Base-by-base conservation (phyloP, 2,888 invertebrate genomes). In the Catotricha subobsoleta region DNA sequence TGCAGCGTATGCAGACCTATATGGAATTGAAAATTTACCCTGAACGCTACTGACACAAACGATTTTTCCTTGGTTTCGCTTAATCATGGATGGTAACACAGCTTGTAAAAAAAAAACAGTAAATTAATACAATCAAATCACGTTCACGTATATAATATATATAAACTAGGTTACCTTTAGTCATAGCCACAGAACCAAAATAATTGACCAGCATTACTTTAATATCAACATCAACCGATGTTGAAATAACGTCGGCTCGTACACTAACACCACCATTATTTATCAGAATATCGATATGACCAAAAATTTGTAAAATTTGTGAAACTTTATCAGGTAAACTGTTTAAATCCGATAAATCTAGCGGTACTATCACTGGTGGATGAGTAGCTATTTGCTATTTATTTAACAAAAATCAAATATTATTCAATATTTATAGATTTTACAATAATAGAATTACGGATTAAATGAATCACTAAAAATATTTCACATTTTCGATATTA, bases 191-290 rank as follows among this genome's bases (percentile, higher is more conserved):
- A 48, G 90, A 74, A 13, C 94, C 94, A 66, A 97, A 90, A 61
- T 88, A 97, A 67, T 98, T 98, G 7, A 91, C 78, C 28, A 74
- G 65, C 94, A 97, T 94, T 33, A 95, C 69, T 65, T 79, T 76
- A 45, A 78, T 68, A 59, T 90, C 81, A 9, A 94, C 86, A 55
- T 84, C 80, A 29, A 86, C 60, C 31, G 72, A 68, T 0, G 94
- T 88, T 35, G 78, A 68, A 16, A 75, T 50, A 39, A 80, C 73
- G 48, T 75, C 71, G 1, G 88, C 88, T 50, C 92, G 68, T 44
- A 78, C 73, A 16, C 82, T 79, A 41, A 92, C 72, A 1, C 95
- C 95, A 30, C 86, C 62, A 70, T 94, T 95, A 58, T 94, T 94
- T 28, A 95, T 71, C 12, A 95, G 64, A 52, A 95, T 76, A 64